phyloP scores from a whole-genome alignment of 2,797 vertebrate species.

The Acipenser ruthenus region DNA sequence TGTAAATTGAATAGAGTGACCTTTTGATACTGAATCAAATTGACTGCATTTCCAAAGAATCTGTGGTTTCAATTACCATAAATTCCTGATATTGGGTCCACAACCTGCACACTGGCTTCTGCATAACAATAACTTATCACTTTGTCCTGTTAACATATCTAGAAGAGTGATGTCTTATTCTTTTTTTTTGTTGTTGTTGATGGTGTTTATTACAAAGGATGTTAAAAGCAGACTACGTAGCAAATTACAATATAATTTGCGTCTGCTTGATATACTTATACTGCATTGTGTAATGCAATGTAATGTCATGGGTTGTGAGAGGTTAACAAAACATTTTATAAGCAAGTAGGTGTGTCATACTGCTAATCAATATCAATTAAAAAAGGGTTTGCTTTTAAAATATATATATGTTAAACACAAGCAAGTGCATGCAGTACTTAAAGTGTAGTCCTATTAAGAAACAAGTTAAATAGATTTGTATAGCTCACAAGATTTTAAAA shows the following conservation, averaged over 20 bases:
- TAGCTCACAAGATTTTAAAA: too few relatives aligned
- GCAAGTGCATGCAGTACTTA: too few relatives aligned
- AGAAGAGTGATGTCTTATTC: slow-evolving; percentile 18
- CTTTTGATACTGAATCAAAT: slow-evolving; percentile 75
- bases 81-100: slow-evolving; percentile 57
- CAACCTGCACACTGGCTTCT: slow-evolving; percentile 23
- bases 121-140: slow-evolving; percentile 36
- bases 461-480: too few relatives aligned
- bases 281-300: too few relatives aligned
- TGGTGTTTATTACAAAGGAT: slow-evolving; percentile 34
- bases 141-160: slow-evolving; percentile 32
- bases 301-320: too few relatives aligned
- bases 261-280: too few relatives aligned
- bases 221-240: slow-evolving; percentile 43
- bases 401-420: too few relatives aligned
- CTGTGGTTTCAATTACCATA: slow-evolving; percentile 74
- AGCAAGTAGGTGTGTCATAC: too few relatives aligned
- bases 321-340: too few relatives aligned
- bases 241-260: slow-evolving; percentile 48
- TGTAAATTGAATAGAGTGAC: slow-evolving; percentile 82
- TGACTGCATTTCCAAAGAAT: slow-evolving; percentile 77
- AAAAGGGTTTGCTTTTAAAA: too few relatives aligned
- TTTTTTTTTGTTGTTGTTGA: slow-evolving; percentile 22
- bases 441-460: too few relatives aligned
- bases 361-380: too few relatives aligned